Conservation (phyloP, 2,797 vertebrate genomes). For the Diplodus puntazzo region DNA sequence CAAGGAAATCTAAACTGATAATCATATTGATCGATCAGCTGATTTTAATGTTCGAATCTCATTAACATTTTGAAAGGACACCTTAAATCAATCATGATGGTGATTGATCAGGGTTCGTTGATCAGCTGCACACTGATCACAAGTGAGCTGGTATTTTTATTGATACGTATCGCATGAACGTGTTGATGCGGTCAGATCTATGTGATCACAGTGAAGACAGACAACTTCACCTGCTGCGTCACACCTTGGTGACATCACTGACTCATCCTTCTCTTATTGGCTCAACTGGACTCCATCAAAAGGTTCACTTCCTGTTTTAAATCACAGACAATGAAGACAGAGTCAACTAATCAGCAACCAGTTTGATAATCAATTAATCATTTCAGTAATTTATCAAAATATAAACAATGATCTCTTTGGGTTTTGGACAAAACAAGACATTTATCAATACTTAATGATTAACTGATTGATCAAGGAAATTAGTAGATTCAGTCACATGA, state of each 20-base stretch:
- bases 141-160: background rate
- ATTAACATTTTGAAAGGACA: no score
- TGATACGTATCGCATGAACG: background rate
- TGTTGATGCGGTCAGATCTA: background rate
- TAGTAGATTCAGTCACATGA: background rate
- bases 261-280: background rate
- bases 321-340: background rate
- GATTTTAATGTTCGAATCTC: no score
- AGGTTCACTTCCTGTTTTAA: background rate
- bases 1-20: background rate
- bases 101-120: no score
- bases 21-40: no score
- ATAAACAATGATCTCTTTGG: background rate
- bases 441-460: background rate
- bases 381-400: background rate
- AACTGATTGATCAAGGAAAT: background rate
- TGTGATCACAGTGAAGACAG: background rate
- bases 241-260: conserved; percentile 12
- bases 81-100: no score
- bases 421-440: background rate
- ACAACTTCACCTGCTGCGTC: background rate
- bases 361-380: background rate
- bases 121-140: no score
- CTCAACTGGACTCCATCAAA: background rate
- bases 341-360: no score